phyloP scores from a whole-genome alignment of 2,888 invertebrate species.

The Morinoia aosen region DNA sequence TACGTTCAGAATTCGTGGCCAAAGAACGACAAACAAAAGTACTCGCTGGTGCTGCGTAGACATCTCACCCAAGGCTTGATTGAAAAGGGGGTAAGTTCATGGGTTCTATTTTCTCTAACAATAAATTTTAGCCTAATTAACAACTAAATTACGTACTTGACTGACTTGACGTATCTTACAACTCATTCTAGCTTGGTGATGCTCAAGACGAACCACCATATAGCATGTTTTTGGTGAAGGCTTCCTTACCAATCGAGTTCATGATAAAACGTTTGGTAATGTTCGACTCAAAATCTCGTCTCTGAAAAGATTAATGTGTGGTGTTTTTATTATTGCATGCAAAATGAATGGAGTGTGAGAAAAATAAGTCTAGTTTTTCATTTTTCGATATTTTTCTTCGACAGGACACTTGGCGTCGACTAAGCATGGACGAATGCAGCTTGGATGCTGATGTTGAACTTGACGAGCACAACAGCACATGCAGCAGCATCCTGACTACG shows the following conservation, averaged over 20 bases:
- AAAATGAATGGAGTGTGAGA: neutral
- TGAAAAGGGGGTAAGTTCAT: constrained; percentile 47
- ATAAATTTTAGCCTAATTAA: neutral
- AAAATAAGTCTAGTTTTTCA: neutral
- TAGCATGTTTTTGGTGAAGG: too few species aligned
- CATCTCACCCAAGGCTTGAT: constrained; percentile 61
- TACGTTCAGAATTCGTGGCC: constrained; percentile 65
- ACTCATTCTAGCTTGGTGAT: too few species aligned
- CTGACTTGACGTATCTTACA: too few species aligned
- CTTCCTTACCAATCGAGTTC: too few species aligned
- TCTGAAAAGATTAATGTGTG: neutral
- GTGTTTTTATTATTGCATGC: neutral
- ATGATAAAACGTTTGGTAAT: too few species aligned
- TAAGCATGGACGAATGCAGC: constrained; percentile 59
- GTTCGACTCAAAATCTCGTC: neutral
- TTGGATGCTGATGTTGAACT: constrained; percentile 58
- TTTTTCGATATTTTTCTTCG: neutral
- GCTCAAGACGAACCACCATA: too few species aligned
- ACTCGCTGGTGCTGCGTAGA: constrained; percentile 61
- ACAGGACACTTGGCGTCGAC: constrained; percentile 61
- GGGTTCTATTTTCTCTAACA: neutral
- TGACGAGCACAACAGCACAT: constrained; percentile 54
- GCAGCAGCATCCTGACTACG: constrained; percentile 42
- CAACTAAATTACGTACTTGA: neutral
- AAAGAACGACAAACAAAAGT: constrained; percentile 53